Base-by-base conservation (phyloP, 2,797 vertebrate species). In the Coracias cyanogaster region DNA sequence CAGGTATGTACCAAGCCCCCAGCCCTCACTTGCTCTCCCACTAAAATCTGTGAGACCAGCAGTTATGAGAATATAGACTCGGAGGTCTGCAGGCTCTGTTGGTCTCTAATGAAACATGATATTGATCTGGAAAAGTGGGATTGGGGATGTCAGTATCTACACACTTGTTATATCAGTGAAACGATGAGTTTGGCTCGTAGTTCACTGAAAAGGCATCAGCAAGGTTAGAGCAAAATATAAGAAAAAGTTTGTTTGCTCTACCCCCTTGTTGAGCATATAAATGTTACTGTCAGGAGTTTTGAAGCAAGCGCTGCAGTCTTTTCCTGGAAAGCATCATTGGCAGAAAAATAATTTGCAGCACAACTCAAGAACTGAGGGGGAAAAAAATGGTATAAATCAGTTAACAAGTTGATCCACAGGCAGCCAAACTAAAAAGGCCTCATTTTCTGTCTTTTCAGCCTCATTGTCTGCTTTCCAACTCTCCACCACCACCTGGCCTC, bases 221-320 rank as follows among this genome's bases (percentile, higher is more conserved):
- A 51, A 88, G 61, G 89, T 90, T 91, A 91, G 88, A 95, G 39
- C 10, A 55, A 91, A 96, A 70, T 21, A 16, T 62, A 88, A 82
- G 79, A 83, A 86, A 93, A 85, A 65, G 13, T n/a, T 76, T 45
- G 33, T 65, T 85, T 83, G 37, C 35, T 83, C 12, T 91, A 49
- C 49, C 61, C 16, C 10, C 25, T 82, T 54, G 6, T 86, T 94
- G 73, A 55, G 58, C 26, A 10, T 45, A 72, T 69, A 52, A 93
- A 91, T 25, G n/a, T 65, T 41, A 41, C n/a, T 48, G 39, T 81
- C 72, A 65, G n/a, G 70, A 72, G 16, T 81, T 69, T 81, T 72
- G 62, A 81, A 83, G 66, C 0, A 2, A 73, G 52, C 1, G 2
- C 52, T 89, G 28, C 54, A 73, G 61, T 52, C 57, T 94, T 58